These are phyloP conservation scores for Raja brachyura DNA, from an alignment of 2,113 vertebrate genomes.

Conservation along the genomic window DNA sequence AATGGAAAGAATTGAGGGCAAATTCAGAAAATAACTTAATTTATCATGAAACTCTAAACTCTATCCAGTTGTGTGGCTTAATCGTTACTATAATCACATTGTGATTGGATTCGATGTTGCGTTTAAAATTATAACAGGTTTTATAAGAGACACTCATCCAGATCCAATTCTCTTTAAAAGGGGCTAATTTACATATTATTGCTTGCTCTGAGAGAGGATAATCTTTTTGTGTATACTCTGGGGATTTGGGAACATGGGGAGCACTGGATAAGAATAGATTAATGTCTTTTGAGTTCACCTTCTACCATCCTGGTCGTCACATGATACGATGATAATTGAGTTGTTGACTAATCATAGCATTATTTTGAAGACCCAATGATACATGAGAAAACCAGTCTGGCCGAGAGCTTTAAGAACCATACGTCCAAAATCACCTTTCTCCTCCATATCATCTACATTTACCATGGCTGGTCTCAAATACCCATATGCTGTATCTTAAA, in stretches of 20 bases:
- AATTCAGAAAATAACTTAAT: background rate
- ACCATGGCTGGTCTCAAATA: background rate
- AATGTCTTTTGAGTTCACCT: background rate
- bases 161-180: background rate
- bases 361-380: background rate
- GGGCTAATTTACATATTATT: background rate
- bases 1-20: background rate
- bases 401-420: background rate
- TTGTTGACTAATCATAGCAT: background rate
- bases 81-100: background rate
- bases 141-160: background rate
- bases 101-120: background rate
- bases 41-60: background rate
- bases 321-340: background rate
- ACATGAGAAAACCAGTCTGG: background rate
- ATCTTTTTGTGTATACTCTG: background rate
- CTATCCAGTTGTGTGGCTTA: background rate
- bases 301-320: background rate
- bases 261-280: background rate
- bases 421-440: background rate
- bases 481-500: too few species aligned
- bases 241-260: background rate
- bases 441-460: background rate
- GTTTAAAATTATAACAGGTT: background rate
- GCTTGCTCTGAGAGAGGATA: background rate